phyloP scores from a whole-genome alignment of 2,888 invertebrate species.

The Diaprepes abbreviatus region DNA sequence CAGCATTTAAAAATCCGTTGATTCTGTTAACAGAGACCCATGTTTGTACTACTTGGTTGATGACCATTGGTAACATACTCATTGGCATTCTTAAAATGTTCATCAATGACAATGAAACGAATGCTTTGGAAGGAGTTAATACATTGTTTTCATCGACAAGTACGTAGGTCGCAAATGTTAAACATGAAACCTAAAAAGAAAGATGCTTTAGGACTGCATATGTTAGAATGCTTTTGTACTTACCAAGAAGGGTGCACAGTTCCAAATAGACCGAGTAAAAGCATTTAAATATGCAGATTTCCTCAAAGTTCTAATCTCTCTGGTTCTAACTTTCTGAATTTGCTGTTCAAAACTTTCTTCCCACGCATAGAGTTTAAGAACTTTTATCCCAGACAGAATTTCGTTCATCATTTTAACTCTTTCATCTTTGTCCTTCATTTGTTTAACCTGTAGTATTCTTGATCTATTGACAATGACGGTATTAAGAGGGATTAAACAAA shows the following conservation, averaged over 20 bases:
- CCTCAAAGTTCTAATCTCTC: conserved; percentile 72
- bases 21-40: conserved; percentile 76
- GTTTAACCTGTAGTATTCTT: conserved; percentile 67
- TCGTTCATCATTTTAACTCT: conserved; percentile 73
- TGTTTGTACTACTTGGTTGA: conserved; percentile 54
- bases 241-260: conserved; percentile 75
- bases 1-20: conserved; percentile 91
- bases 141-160: conserved; percentile 64
- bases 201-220: no score
- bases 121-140: conserved; percentile 70
- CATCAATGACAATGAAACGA: conserved; percentile 72
- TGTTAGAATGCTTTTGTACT: conserved; percentile 55
- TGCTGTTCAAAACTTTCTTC: conserved; percentile 73
- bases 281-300: conserved; percentile 71
- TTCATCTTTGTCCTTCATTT: conserved; percentile 72
- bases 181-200: conserved; percentile 58
- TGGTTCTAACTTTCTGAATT: conserved; percentile 70
- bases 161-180: conserved; percentile 65
- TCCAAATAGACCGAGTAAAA: conserved; percentile 73
- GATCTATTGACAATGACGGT: conserved; percentile 66
- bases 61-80: conserved; percentile 68
- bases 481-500: conserved; percentile 72
- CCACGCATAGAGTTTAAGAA: conserved; percentile 75
- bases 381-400: conserved; percentile 73
- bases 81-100: conserved; percentile 73